Conservation (phyloP, 2,888 invertebrate genomes). For the Tetranychus piercei region DNA sequence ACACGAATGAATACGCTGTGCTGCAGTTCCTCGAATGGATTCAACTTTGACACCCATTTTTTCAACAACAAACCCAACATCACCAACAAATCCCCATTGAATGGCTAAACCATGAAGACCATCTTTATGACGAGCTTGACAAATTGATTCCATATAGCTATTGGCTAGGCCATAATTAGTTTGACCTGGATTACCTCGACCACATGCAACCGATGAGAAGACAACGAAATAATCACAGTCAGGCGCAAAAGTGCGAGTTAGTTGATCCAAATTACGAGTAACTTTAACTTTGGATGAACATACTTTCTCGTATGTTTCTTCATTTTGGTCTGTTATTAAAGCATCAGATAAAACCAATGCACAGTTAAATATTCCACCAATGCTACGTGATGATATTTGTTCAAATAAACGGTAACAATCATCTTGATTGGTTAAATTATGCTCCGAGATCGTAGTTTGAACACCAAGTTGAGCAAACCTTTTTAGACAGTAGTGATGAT, state of each 20-base stretch:
- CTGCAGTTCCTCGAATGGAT: conserved; percentile 84
- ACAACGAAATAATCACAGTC: conserved; percentile 64
- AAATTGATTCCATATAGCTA: conserved; percentile 87
- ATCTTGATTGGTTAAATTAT: conserved; percentile 49
- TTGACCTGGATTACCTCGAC: conserved; percentile 87
- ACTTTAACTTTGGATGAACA: conserved; percentile 65
- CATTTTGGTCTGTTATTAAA: conserved; percentile 63
- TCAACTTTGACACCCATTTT: conserved; percentile 69
- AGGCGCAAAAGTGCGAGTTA: conserved; percentile 41
- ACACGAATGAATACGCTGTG: conserved; percentile 86
- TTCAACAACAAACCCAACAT: conserved; percentile 78
- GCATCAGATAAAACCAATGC: conserved; percentile 64
- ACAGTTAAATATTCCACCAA: conserved; percentile 80
- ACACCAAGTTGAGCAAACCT: conserved; percentile 43
- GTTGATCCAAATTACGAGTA: conserved; percentile 59
- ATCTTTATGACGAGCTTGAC: conserved; percentile 59
- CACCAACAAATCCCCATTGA: conserved; percentile 97
- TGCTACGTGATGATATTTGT: conserved; percentile 46
- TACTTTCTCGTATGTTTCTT: conserved; percentile 57
- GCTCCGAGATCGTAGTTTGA: conserved; percentile 43
- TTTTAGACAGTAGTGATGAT: conserved; percentile 65
- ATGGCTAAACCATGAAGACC: conserved; percentile 74
- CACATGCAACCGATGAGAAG: conserved; percentile 90
- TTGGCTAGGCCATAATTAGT: conserved; percentile 94
- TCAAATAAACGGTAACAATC: conserved; percentile 47